Evolutionary conservation across 2,888 invertebrate species (phyloP).

Genomic region (Tinea trinotella): DNA sequence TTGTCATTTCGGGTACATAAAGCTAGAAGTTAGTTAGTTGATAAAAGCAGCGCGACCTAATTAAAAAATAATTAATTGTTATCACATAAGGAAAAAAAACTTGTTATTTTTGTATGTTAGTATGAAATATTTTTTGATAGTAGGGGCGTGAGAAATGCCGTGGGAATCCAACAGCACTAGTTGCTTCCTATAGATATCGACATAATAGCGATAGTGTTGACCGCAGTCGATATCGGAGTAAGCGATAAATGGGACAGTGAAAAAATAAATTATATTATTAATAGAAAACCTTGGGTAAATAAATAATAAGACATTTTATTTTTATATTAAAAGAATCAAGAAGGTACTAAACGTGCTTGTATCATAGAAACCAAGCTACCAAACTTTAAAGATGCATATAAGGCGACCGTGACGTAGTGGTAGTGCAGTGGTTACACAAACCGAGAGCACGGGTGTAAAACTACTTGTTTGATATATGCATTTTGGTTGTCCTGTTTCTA

Average conservation of each 20-base stretch:
- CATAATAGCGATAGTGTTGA: constrained; percentile 5
- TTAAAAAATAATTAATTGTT: background rate
- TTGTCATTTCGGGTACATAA: too few species aligned
- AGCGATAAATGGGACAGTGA: constrained; percentile 6
- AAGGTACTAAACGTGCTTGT: too few species aligned
- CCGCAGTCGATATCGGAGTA: constrained; percentile 8
- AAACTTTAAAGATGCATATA: too few species aligned
- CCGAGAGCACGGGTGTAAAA: too few species aligned
- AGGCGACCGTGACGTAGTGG: too few species aligned
- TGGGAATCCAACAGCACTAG: constrained; percentile 10
- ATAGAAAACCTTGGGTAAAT: background rate
- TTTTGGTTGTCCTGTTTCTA: too few species aligned
- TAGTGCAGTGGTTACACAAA: too few species aligned
- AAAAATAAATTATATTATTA: constrained; percentile 1
- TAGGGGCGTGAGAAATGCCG: constrained; percentile 18
- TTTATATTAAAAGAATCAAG: too few species aligned
- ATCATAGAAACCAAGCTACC: too few species aligned
- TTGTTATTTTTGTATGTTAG: constrained; percentile 1
- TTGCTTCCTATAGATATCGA: constrained; percentile 17
- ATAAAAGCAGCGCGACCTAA: background rate
- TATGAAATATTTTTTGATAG: constrained; percentile 4
- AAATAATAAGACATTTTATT: too few species aligned
- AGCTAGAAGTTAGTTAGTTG: too few species aligned
- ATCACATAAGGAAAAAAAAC: constrained; percentile 9
- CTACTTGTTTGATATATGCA: too few species aligned